phyloP scores from a whole-genome alignment of 2,888 invertebrate species.

The Lasioglossum figueresi region DNA sequence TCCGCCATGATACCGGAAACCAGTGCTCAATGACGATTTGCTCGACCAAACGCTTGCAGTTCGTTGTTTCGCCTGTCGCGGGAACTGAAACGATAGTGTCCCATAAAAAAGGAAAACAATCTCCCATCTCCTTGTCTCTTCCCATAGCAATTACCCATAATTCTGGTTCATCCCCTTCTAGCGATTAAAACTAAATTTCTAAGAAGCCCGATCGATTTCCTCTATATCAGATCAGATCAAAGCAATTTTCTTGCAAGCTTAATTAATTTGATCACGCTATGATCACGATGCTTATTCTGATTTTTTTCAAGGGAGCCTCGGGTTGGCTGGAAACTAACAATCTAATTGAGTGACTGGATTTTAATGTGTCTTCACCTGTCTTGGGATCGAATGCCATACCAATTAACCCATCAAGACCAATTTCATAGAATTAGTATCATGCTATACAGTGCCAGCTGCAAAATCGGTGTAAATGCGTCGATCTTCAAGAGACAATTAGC shows the following conservation, averaged over 20 bases:
- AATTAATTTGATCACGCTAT: background rate
- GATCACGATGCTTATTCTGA: background rate
- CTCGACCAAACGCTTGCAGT: conserved; percentile 95
- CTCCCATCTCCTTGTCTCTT: background rate
- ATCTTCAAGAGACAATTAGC: background rate
- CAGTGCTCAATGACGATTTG: conserved; percentile 94
- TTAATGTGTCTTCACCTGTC: background rate
- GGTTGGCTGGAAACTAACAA: background rate
- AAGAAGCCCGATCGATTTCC: conserved; percentile 14
- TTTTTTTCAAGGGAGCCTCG: background rate
- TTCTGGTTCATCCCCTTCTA: background rate
- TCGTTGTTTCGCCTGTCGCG: conserved; percentile 90
- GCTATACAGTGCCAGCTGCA: background rate
- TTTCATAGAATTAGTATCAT: background rate
- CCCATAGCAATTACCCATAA: background rate
- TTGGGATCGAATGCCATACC: background rate
- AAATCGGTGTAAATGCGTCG: background rate
- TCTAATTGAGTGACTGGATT: background rate
- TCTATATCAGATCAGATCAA: background rate
- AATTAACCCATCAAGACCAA: background rate
- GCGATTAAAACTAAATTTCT: conserved; percentile 4
- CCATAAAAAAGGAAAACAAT: conserved; percentile 17
- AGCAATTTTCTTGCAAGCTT: conserved; percentile 13
- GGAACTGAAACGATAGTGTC: conserved; percentile 85
- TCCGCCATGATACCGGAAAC: conserved; percentile 94